Evolutionary conservation across 2,797 vertebrate genomes (phyloP), one percentile per base, ranked within the genome.

Genomic region (Melanotaenia pygmaea): DNA sequence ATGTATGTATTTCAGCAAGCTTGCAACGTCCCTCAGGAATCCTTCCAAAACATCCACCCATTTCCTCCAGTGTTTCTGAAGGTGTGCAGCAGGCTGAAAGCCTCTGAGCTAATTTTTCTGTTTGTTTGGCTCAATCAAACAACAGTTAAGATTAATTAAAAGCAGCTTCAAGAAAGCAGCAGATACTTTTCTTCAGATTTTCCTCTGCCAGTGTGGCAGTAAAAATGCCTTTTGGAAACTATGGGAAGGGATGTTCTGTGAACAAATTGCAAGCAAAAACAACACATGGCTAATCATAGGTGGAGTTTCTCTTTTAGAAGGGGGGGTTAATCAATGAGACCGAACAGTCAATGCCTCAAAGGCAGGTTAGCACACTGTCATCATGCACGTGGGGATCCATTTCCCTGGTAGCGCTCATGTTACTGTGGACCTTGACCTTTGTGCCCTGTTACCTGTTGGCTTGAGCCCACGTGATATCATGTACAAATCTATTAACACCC

Each of bases 41-140:
- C 57, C 51, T 62, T 83, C 64, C 73, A 83, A 87, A 89, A 81
- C 82, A 87, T 82, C 83, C 84, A 84, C 82, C 86, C 87, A 88
- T 85, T 92, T 92, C 89, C 88, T 86, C 80, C 32, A 1, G 61
- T 71, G 81, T 70, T 76, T 11, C 76, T 77, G 64, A 77, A 82
- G 84, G 67, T 73, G 64, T 65, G 51, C 64, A 76, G 77, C 66
- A 57, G 65, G 72, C 76, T 57, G 10, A 20, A 70, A 1, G 24
- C 64, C 70, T 73, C 69, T 34, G 50, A 43, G 72, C 59, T 24
- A 22, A 8, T 53, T 64, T 65, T 35, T 38, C 12, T 45, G 4
- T 35, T 64, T 74, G 61, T 68, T 87, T 66, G 82, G 69, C 75
- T 79, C 50, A 51, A 43, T 80, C 84, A 79, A 82, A 74, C 64